Evolutionary conservation across 2,113 vertebrate species (phyloP).

Genomic region (Toxotes chatareus): DNA sequence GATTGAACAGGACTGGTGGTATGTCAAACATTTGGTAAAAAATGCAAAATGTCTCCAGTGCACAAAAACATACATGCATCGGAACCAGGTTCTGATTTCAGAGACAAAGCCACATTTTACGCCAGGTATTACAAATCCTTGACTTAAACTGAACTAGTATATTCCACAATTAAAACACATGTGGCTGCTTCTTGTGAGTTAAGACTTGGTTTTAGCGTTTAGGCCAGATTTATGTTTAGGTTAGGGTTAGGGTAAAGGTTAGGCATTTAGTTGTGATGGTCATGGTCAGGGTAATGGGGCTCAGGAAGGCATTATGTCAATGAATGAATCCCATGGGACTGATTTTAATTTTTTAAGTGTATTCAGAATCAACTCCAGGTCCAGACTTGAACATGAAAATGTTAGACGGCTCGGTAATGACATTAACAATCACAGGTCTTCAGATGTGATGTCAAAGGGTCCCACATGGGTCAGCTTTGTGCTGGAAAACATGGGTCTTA

Average conservation of each 20-base stretch:
- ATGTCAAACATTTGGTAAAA: neutral
- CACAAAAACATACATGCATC: neutral
- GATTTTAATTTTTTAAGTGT: neutral
- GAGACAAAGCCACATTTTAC: conserved; percentile 16
- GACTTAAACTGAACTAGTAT: neutral
- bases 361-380: neutral
- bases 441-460: neutral
- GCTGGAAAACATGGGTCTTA: neutral
- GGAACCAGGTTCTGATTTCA: conserved; percentile 32
- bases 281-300: too few relatives aligned
- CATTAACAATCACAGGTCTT: neutral
- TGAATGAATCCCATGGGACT: too few relatives aligned
- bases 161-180: neutral
- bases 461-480: neutral
- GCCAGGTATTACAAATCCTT: conserved; percentile 24
- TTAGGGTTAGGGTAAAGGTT: too few relatives aligned
- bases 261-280: too few relatives aligned
- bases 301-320: too few relatives aligned
- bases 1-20: conserved; percentile 26
- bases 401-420: neutral
- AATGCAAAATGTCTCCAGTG: neutral
- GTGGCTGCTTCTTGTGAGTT: too few relatives aligned
- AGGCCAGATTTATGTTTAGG: too few relatives aligned
- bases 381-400: neutral
- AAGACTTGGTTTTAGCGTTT: too few relatives aligned